These are phyloP conservation scores for Trimorus sp. DNA, from an alignment of 2,888 invertebrate genomes.

Conservation along the genomic window DNA sequence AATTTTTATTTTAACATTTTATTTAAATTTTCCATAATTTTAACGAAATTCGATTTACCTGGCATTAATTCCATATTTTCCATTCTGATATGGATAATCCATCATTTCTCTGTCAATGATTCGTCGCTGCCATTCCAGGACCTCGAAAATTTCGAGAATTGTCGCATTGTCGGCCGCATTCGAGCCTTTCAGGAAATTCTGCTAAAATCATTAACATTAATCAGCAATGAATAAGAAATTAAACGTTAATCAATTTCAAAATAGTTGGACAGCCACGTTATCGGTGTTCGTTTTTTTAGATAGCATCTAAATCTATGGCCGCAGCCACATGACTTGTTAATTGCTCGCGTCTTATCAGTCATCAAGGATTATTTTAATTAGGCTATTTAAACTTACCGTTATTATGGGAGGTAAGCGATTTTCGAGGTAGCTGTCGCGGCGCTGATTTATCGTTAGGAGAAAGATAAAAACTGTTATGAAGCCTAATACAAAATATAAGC, in stretches of 20 bases:
- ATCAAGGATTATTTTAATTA: conserved; percentile 23
- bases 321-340: no score
- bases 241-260: neutral
- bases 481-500: conserved; percentile 79
- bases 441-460: conserved; percentile 79
- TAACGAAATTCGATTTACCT: no score
- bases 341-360: neutral
- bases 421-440: conserved; percentile 78
- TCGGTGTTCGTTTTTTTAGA: no score
- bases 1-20: no score
- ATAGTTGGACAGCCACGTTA: no score
- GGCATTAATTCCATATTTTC: conserved; percentile 83
- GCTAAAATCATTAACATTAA: conserved; percentile 22
- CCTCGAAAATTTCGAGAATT: conserved; percentile 83
- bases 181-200: conserved; percentile 73
- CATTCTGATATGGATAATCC: conserved; percentile 85
- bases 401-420: conserved; percentile 77
- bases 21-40: no score
- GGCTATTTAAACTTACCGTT: conserved; percentile 73
- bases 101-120: conserved; percentile 84
- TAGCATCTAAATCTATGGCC: no score
- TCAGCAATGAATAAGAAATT: neutral
- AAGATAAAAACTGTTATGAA: conserved; percentile 79
- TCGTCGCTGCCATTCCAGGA: conserved; percentile 83
- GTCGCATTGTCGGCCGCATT: conserved; percentile 71